Percentiles rank a stretch among this genome's conserved stretches.
Conservation (phyloP, 1,140 invertebrate genomes). For the Caligus rogercresseyi region DNA sequence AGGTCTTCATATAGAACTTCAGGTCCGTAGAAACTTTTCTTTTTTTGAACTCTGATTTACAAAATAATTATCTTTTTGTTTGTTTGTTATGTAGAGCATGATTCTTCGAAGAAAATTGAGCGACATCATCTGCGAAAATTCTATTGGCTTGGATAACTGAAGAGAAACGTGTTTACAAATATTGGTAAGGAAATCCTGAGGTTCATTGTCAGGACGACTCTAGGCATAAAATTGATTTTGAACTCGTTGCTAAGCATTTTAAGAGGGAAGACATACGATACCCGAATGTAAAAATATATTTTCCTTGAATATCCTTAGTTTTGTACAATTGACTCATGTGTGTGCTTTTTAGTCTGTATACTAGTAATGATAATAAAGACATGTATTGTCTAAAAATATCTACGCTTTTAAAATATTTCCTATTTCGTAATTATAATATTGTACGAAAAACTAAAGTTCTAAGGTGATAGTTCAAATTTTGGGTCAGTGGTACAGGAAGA, state of each 20-base stretch:
- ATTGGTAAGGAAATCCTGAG: neutral
- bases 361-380: no score
- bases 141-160: neutral
- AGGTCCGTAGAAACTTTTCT: neutral
- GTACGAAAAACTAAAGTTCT: no score
- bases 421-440: no score
- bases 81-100: neutral
- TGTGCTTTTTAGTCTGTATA: no score
- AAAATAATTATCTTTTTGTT: neutral
- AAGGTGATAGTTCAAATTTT: no score
- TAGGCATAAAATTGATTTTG: neutral
- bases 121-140: neutral
- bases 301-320: no score
- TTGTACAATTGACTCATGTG: no score
- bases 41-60: neutral
- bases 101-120: neutral
- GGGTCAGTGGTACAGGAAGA: no score
- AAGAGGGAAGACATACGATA: no score
- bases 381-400: no score
- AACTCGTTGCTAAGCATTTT: neutral
- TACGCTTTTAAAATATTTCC: no score
- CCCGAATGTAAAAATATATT: no score
- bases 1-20: neutral
- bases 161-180: neutral
- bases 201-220: neutral